phyloP scores from a whole-genome alignment of 2,113 vertebrate species.

The Eolophus roseicapilla region DNA sequence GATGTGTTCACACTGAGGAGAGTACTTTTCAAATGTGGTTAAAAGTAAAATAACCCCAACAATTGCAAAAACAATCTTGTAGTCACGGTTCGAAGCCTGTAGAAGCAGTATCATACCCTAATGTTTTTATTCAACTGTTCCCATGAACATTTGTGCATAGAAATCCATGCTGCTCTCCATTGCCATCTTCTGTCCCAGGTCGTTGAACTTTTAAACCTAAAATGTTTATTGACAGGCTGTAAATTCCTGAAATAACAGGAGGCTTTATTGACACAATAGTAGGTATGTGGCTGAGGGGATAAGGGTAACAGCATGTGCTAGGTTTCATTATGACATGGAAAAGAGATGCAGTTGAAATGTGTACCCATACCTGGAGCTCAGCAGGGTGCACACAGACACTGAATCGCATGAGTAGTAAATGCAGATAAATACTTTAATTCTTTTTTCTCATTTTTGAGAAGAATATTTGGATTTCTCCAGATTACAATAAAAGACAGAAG shows the following conservation, averaged over 20 bases:
- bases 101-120: neutral
- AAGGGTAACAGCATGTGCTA: neutral
- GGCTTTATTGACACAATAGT: neutral
- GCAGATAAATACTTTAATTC: neutral
- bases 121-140: neutral
- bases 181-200: neutral
- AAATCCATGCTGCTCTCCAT: neutral
- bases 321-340: neutral
- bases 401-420: neutral
- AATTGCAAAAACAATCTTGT: neutral
- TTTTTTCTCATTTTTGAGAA: neutral
- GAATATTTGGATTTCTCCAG: neutral
- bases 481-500: fast-evolving
- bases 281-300: neutral
- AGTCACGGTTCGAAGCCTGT: neutral
- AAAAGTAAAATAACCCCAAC: neutral
- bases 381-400: fast-evolving
- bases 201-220: neutral
- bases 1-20: neutral
- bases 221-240: neutral
- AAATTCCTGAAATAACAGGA: constrained; percentile 16
- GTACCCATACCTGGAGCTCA: neutral
- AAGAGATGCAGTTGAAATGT: neutral
- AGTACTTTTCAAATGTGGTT: neutral
- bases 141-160: neutral